Conservation (phyloP, 2,797 vertebrate genomes). For the Vultur gryphus region DNA sequence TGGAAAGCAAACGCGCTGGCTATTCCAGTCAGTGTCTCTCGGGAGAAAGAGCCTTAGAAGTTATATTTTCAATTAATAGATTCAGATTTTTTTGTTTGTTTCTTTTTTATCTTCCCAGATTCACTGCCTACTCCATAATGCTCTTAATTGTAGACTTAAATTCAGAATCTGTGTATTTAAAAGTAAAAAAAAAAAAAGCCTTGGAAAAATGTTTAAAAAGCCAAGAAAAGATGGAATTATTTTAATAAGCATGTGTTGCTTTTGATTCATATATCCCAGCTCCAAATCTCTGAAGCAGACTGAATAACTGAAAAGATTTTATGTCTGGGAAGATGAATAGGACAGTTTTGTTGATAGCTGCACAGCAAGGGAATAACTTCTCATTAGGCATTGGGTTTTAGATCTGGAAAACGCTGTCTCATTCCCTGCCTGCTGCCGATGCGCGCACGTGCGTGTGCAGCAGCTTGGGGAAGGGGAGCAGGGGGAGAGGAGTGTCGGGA, state of each 20-base stretch:
- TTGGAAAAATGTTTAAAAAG: neutral
- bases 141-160: neutral
- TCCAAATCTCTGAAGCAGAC: neutral
- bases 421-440: fast-evolving
- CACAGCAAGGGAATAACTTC: neutral
- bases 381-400: neutral
- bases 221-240: neutral
- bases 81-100: neutral
- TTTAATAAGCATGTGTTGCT: neutral
- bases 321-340: neutral
- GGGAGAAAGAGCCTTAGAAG: neutral
- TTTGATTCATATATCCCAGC: neutral
- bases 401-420: constrained; percentile 36
- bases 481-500: fast-evolving
- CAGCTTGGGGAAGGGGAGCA: neutral
- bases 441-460: fast-evolving
- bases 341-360: neutral
- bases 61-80: neutral
- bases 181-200: neutral
- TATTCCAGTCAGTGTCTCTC: neutral
- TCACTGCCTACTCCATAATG: neutral
- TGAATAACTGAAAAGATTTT: neutral
- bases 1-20: neutral
- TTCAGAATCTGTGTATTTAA: neutral
- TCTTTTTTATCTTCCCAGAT: neutral